phyloP scores from a whole-genome alignment of 2,113 vertebrate species.

The Pachyramphus minor region DNA sequence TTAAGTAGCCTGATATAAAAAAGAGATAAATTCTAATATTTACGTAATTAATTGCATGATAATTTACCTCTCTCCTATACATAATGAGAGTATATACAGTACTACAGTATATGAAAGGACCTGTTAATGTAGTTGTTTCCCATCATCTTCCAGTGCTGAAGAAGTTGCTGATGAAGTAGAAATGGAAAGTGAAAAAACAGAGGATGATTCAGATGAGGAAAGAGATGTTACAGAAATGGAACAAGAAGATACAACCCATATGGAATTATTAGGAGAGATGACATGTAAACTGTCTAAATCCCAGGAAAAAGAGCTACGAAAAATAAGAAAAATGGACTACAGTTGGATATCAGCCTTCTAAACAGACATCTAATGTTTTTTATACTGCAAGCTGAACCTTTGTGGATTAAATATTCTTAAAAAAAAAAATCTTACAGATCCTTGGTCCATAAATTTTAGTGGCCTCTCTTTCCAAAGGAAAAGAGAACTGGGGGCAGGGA shows the following conservation, averaged over 20 bases:
- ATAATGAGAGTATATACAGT: not conserved
- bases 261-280: conserved; percentile 23
- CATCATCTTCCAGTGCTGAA: conserved; percentile 29
- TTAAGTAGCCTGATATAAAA: not conserved
- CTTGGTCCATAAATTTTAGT: not conserved
- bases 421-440: not conserved
- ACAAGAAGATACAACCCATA: conserved; percentile 16
- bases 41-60: not conserved
- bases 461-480: not conserved
- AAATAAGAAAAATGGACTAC: conserved; percentile 83
- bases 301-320: conserved; percentile 82
- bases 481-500: not conserved
- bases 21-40: not conserved
- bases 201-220: conserved; percentile 82
- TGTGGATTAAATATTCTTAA: conserved; percentile 14
- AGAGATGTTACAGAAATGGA: conserved; percentile 22
- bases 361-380: not conserved
- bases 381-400: not conserved
- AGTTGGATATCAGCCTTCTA: conserved; percentile 80
- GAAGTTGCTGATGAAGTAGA: conserved; percentile 74
- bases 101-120: not conserved
- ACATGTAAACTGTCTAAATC: conserved; percentile 74
- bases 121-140: not conserved
- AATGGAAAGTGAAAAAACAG: conserved; percentile 82
- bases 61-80: not conserved